Evolutionary conservation across 2,888 invertebrate genomes (phyloP), one percentile per base, ranked within the genome.

Genomic region (Oithona nana): DNA sequence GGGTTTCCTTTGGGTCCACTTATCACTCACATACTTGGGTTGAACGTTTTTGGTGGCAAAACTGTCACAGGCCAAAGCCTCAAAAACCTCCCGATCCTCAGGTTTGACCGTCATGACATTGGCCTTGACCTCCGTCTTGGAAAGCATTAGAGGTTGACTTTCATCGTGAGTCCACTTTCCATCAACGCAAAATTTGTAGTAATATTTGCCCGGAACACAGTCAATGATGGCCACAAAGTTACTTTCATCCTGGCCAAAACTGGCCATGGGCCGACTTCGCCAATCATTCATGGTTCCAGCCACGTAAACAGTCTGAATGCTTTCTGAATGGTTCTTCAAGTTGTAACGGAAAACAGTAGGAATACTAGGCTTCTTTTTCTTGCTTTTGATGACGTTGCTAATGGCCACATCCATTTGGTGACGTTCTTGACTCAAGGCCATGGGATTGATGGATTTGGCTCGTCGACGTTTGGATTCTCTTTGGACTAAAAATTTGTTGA

Each of bases 81-180:
- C 89, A 74, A 94, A 93, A 58, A 94, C 94, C 78, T 95, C 95
- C 76, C 95, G 97, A 73, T 97, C 97, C 0, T 89, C 87, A 75
- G 87, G 83, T 70, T 89, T 89, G 20, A 97, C 93, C 52, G 83
- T 81, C 4, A 95, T 84, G 69, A 89, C 76, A 75, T 95, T 97
- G 74, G 93, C 93, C 71, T 88, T 87, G 1, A 86, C 83, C 13
- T 50, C 59, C 2, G 22, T 22, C 24, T 59, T 22, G n/a, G 24
- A n/a, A 4, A 50, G 24, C 4, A 49, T 50, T 6, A 26, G 22
- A 26, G 54, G 54, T 26, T 54, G 54, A 16, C 26, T 54, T 3
- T 20, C 24, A 26, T 54, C 54, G 54, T 54, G 54, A 26, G 13
- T 16, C 54, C 54, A 54, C 20, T 54, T 54, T 16, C 50, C 49